These are phyloP conservation scores for Leptestheria dahalacensis DNA, from an alignment of 1,140 invertebrate species.

Conservation along the genomic window DNA sequence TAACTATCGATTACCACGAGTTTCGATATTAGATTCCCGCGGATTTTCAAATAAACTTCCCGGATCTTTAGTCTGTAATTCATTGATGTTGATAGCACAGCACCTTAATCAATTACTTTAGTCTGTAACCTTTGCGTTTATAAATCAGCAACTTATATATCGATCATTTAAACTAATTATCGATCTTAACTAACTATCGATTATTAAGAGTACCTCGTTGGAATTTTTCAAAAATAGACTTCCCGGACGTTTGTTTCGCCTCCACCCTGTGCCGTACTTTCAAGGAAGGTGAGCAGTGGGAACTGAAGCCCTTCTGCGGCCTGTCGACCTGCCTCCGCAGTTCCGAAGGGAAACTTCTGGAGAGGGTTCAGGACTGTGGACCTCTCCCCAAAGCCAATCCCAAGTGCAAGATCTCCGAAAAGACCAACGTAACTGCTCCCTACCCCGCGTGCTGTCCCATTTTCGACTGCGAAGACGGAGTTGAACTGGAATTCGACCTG, in stretches of 20 bases:
- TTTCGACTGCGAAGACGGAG: slow-evolving; percentile 68
- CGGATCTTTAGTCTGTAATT: too few species aligned
- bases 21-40: too few species aligned
- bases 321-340: slow-evolving; percentile 55
- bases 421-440: slow-evolving; percentile 46
- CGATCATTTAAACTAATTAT: too few species aligned
- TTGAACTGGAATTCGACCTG: slow-evolving; percentile 47
- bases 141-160: too few species aligned
- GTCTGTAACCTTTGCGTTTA: too few species aligned
- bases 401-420: slow-evolving; percentile 64
- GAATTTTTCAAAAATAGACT: slow-evolving; percentile 50
- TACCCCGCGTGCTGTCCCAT: slow-evolving; percentile 71
- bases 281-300: slow-evolving; percentile 65
- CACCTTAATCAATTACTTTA: too few species aligned
- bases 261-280: slow-evolving; percentile 74
- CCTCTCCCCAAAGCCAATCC: slow-evolving; percentile 66
- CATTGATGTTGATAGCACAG: too few species aligned
- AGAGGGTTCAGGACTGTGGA: slow-evolving; percentile 70
- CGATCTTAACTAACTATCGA: too few species aligned
- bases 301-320: slow-evolving; percentile 69
- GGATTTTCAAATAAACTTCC: too few species aligned
- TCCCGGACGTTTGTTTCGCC: slow-evolving; percentile 74
- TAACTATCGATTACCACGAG: too few species aligned
- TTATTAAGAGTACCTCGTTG: too few species aligned
- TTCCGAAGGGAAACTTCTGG: slow-evolving; percentile 40